These are phyloP conservation scores for Diorhabda carinulata DNA, from an alignment of 1,140 invertebrate genomes.

Conservation along the genomic window DNA sequence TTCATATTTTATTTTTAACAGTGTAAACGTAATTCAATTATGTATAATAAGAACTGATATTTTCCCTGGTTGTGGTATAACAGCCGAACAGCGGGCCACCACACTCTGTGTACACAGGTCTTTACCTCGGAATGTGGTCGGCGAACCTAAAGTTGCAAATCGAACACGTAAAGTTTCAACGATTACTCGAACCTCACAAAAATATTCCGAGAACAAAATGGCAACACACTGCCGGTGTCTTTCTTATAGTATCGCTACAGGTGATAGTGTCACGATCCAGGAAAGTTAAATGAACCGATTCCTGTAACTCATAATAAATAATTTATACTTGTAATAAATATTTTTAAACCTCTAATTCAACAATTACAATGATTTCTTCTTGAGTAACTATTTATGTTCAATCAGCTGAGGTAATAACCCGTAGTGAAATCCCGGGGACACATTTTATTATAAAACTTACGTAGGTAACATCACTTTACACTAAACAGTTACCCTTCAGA, in stretches of 20 bases:
- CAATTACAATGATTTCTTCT: background rate
- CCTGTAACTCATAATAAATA: slow-evolving; percentile 7
- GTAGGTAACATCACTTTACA: too few relatives aligned
- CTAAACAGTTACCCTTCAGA: too few relatives aligned
- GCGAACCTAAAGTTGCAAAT: slow-evolving; percentile 37
- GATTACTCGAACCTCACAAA: slow-evolving; percentile 30
- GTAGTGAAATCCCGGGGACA: too few relatives aligned
- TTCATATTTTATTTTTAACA: too few relatives aligned
- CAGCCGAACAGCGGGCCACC: too few relatives aligned
- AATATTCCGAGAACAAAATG: slow-evolving; percentile 19
- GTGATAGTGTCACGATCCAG: slow-evolving; percentile 18
- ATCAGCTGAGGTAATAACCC: too few relatives aligned
- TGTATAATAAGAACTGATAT: too few relatives aligned
- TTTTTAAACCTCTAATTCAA: background rate
- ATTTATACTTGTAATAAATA: background rate
- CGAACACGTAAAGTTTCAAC: slow-evolving; percentile 30
- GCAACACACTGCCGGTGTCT: slow-evolving; percentile 13
- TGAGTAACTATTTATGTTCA: too few relatives aligned
- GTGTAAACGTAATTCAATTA: too few relatives aligned
- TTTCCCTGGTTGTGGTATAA: too few relatives aligned
- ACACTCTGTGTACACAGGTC: slow-evolving; percentile 13
- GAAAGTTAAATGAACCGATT: slow-evolving; percentile 11
- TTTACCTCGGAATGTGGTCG: slow-evolving; percentile 33
- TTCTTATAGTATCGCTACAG: background rate
- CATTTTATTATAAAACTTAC: too few relatives aligned